Conservation (phyloP, 2,113 vertebrate genomes). For the Amblyopsis rosae region DNA sequence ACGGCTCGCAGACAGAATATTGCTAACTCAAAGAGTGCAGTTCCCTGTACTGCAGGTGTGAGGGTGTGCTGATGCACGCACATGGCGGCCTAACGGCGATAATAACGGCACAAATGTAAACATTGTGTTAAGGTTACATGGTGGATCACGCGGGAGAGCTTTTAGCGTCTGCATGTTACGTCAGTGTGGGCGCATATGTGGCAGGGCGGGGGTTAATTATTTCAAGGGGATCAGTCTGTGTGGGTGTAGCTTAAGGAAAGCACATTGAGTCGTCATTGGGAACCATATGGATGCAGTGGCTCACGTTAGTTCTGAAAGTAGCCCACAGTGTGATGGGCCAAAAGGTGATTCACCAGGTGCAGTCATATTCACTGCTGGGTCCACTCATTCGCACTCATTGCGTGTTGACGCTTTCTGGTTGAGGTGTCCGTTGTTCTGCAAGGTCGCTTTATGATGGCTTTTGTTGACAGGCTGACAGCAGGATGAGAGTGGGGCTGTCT, state of each 20-base stretch:
- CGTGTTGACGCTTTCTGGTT: conserved; percentile 54
- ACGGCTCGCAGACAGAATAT: conserved; percentile 27
- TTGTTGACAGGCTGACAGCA: conserved; percentile 17
- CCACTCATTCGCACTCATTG: conserved; percentile 52
- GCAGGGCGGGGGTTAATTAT: conserved; percentile 40
- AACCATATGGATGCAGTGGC: conserved; percentile 51
- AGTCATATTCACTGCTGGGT: conserved; percentile 34
- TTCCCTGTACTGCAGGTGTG: conserved; percentile 24
- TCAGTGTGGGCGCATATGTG: conserved; percentile 2
- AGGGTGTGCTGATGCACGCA: conserved; percentile 33
- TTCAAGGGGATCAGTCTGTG: conserved; percentile 40
- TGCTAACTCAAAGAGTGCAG: conserved; percentile 38
- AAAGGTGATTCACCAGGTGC: conserved; percentile 45
- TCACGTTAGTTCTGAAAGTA: conserved; percentile 27
- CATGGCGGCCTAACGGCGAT: conserved; percentile 23
- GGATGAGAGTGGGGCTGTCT: not conserved
- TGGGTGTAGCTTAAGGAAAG: conserved; percentile 54
- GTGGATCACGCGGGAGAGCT: conserved; percentile 24
- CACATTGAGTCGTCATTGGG: conserved; percentile 40
- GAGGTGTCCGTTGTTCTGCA: conserved; percentile 44
- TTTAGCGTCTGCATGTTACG: conserved; percentile 3
- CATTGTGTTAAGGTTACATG: conserved; percentile 11
- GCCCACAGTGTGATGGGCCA: conserved; percentile 12
- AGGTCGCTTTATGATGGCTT: conserved; percentile 13
- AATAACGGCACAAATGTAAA: conserved; percentile 41